A percentile compares a stretch with the other conserved stretches of the same genome.
Evolutionary conservation across 2,888 invertebrate species (phyloP).

Genomic region (Drosophila neoperkinsi): DNA sequence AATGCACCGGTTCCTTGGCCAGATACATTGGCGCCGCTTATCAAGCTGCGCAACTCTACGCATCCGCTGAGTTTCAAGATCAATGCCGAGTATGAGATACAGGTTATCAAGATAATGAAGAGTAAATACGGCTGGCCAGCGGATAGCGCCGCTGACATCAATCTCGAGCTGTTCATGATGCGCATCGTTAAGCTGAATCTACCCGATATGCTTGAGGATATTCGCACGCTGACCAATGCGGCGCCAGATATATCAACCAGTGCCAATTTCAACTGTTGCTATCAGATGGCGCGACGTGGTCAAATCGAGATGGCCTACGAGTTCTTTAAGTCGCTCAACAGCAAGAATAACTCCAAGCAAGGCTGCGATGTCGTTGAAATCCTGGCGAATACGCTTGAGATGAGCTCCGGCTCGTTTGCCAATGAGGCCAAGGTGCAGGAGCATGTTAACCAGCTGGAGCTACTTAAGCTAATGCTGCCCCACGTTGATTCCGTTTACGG

Average conservation of each 20-base stretch:
- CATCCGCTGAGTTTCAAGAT: constrained; percentile 84
- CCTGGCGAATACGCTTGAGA: constrained; percentile 71
- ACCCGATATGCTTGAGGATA: constrained; percentile 84
- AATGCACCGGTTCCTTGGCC: constrained; percentile 85
- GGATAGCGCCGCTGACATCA: constrained; percentile 75
- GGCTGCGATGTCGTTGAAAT: constrained; percentile 73
- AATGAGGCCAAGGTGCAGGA: constrained; percentile 56
- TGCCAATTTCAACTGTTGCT: constrained; percentile 84
- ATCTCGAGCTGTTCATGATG: constrained; percentile 82
- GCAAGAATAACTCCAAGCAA: constrained; percentile 65
- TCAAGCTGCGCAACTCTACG: constrained; percentile 83
- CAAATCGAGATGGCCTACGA: constrained; percentile 80
- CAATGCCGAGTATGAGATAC: constrained; percentile 83
- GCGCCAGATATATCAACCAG: constrained; percentile 80
- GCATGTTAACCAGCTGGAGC: constrained; percentile 77
- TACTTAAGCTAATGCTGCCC: constrained; percentile 77
- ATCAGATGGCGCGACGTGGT: constrained; percentile 82
- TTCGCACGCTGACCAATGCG: constrained; percentile 79
- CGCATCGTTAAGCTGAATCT: constrained; percentile 83
- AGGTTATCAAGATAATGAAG: constrained; percentile 85
- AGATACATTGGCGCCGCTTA: constrained; percentile 76
- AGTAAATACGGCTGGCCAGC: constrained; percentile 84
- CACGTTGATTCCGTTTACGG: constrained; percentile 52
- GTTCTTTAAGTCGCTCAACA: constrained; percentile 76
- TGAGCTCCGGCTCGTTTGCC: constrained; percentile 36